Conservation (phyloP, 2,888 invertebrate species). For the Anthophora plumipes region DNA sequence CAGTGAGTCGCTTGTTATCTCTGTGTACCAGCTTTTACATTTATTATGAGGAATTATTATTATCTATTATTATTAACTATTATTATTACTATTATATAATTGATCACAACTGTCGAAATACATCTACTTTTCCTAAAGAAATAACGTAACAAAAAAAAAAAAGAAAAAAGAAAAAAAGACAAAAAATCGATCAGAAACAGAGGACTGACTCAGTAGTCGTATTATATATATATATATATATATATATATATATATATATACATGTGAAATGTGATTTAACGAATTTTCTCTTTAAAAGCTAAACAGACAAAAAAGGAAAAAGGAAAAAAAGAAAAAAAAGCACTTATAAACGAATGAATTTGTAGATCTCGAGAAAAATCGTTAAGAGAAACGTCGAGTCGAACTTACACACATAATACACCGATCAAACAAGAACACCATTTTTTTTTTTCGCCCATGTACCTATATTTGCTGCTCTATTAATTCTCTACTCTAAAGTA, state of each 20-base stretch:
- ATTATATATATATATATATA: no score
- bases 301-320: not conserved
- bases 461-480: conserved; percentile 71
- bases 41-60: conserved; percentile 78
- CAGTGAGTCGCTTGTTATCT: conserved; percentile 82
- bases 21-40: conserved; percentile 84
- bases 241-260: no score
- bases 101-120: conserved; percentile 71
- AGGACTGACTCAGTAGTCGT: conserved; percentile 58
- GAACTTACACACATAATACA: conserved; percentile 36
- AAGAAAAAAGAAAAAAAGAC: conserved; percentile 55
- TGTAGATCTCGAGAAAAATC: conserved; percentile 25
- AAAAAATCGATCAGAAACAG: conserved; percentile 57
- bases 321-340: not conserved
- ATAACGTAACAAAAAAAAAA: conserved; percentile 15
- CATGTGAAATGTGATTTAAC: conserved; percentile 26
- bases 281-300: conserved; percentile 32
- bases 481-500: conserved; percentile 67
- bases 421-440: conserved; percentile 67
- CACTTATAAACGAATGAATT: not conserved
- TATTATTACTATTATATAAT: conserved; percentile 70
- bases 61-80: conserved; percentile 66
- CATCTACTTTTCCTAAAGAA: conserved; percentile 68
- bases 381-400: conserved; percentile 49
- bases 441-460: conserved; percentile 69